phyloP scores from a whole-genome alignment of 2,113 vertebrate genomes.

The Lepus europaeus region DNA sequence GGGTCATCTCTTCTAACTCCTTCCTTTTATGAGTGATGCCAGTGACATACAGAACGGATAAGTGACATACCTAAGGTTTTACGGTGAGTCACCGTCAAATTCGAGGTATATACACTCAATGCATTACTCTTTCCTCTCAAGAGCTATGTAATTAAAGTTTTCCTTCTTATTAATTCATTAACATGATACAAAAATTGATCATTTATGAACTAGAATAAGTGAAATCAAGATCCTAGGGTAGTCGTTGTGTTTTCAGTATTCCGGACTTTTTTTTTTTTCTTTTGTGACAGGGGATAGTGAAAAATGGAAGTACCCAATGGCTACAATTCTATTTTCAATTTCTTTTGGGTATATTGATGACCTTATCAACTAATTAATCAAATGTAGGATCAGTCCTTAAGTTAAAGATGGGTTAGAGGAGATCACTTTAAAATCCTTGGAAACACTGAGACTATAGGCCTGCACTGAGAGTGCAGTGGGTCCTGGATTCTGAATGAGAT shows the following conservation, averaged over 20 bases:
- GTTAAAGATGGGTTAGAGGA: neutral
- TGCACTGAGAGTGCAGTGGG: neutral
- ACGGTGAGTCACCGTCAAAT: neutral
- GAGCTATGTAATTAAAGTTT: neutral
- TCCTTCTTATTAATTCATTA: neutral
- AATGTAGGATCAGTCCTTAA: neutral
- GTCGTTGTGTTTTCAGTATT: neutral
- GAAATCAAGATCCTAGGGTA: neutral
- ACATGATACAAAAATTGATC: neutral
- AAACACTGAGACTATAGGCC: neutral
- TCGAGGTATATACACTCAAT: neutral
- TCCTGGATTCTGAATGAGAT: neutral
- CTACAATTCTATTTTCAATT: neutral
- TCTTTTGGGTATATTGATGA: neutral
- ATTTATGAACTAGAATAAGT: slow-evolving; percentile 20
- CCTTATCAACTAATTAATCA: neutral
- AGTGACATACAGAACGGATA: neutral
- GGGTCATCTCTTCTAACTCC: neutral
- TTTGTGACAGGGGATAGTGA: neutral
- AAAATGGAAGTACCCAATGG: neutral
- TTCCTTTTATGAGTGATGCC: neutral
- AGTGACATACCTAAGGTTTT: neutral
- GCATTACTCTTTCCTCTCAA: neutral
- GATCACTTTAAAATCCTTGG: neutral
- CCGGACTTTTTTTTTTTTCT: neutral